Percentiles rank a stretch among this genome's conserved stretches.
Evolutionary conservation across 2,797 vertebrate species (phyloP).

Genomic region (Enteromius thamalakanensis): DNA sequence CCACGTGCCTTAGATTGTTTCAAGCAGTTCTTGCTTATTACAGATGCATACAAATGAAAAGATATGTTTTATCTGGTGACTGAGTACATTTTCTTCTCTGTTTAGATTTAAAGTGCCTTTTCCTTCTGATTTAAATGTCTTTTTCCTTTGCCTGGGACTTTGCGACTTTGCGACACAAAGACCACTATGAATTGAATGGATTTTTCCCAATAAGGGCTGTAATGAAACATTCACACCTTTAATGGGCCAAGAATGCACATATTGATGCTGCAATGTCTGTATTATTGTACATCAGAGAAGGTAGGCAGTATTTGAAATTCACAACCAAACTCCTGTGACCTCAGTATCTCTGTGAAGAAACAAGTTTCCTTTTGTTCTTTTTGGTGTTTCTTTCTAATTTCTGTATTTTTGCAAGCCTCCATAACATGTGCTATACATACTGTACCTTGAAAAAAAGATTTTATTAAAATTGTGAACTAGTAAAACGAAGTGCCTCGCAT

Average conservation of each 20-base stretch:
- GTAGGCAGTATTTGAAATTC: slow-evolving; percentile 26
- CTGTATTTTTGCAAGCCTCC: slow-evolving; percentile 29
- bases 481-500: background rate
- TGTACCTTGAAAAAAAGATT: slow-evolving; percentile 50
- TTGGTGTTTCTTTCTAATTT: background rate
- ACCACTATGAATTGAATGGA: slow-evolving; percentile 9
- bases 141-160: background rate
- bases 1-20: slow-evolving; percentile 9
- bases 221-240: background rate
- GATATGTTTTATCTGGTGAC: background rate
- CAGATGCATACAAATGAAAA: background rate
- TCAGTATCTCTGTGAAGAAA: slow-evolving; percentile 19
- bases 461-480: slow-evolving; percentile 50
- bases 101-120: slow-evolving; percentile 28
- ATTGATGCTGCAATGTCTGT: background rate
- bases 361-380: background rate
- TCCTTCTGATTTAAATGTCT: background rate
- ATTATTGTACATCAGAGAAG: background rate
- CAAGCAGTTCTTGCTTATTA: background rate
- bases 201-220: background rate
- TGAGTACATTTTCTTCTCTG: background rate
- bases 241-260: background rate
- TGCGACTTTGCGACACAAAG: slow-evolving; percentile 1
- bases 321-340: slow-evolving; percentile 27
- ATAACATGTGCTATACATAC: slow-evolving; percentile 42